These are phyloP conservation scores for Mus spicilegus DNA, from an alignment of 2,113 vertebrate genomes.

Conservation along the genomic window DNA sequence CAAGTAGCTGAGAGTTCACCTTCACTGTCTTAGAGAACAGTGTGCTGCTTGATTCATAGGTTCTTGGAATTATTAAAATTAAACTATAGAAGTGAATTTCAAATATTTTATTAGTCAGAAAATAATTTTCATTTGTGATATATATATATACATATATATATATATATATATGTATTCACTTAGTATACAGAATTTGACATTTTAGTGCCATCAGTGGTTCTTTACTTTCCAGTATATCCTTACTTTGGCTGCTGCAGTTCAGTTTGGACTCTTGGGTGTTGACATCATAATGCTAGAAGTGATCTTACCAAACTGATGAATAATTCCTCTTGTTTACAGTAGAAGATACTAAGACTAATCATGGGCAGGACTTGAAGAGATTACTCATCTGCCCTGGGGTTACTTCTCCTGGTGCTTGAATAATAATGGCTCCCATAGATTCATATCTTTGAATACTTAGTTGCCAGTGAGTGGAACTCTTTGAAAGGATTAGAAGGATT, in stretches of 20 bases:
- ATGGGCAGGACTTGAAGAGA: not conserved
- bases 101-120: conserved; percentile 6
- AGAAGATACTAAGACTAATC: not conserved
- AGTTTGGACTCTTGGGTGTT: not conserved
- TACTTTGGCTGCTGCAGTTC: not conserved
- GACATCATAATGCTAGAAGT: not conserved
- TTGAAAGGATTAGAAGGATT: not conserved
- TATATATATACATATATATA: no score
- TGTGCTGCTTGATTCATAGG: conserved; percentile 29
- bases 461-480: not conserved
- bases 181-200: not conserved
- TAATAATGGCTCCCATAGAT: not conserved
- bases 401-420: not conserved
- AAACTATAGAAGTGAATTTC: conserved; percentile 18
- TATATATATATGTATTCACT: not conserved
- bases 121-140: not conserved
- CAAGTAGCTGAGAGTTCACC: not conserved
- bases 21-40: not conserved
- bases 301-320: not conserved
- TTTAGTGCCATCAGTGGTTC: not conserved
- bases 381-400: not conserved
- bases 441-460: not conserved
- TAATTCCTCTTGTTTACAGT: not conserved
- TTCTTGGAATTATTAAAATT: conserved; percentile 48
- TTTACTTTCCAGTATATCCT: not conserved